A percentile compares a stretch with the other conserved stretches of the same genome.
Evolutionary conservation across 2,797 vertebrate species (phyloP).

Genomic region (Gambusia yucatana): DNA sequence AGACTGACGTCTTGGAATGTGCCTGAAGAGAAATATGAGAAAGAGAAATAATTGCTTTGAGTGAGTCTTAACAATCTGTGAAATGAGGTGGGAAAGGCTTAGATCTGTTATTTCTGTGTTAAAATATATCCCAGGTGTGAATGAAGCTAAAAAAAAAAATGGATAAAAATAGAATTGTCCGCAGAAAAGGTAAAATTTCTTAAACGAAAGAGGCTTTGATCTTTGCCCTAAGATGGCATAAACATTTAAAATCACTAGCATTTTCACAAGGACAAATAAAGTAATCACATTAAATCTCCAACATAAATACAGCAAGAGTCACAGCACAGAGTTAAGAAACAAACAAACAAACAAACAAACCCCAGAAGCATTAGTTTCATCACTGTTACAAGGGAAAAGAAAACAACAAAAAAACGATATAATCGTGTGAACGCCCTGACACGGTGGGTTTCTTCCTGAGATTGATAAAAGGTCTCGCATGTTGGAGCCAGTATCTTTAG

Average conservation of each 20-base stretch:
- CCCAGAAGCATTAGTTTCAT: conserved; percentile 68
- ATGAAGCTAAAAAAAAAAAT: conserved; percentile 30
- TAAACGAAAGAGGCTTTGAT: conserved; percentile 73
- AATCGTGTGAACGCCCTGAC: conserved; percentile 58
- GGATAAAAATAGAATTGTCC: conserved; percentile 35
- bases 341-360: conserved; percentile 24
- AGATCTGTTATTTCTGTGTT: conserved; percentile 52
- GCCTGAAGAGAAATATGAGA: conserved; percentile 63
- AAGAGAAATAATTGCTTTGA: conserved; percentile 20
- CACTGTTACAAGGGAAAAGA: conserved; percentile 48
- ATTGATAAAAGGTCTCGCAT: conserved; percentile 76
- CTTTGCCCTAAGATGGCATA: conserved; percentile 83
- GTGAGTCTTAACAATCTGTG: conserved; percentile 4
- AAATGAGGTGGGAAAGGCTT: background rate
- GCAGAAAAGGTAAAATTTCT: conserved; percentile 54
- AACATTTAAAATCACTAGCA: conserved; percentile 72
- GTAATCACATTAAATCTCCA: conserved; percentile 76
- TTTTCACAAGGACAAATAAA: conserved; percentile 76
- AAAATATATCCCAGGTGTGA: conserved; percentile 42
- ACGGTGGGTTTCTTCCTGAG: conserved; percentile 82
- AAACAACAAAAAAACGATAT: conserved; percentile 30
- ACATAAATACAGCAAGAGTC: conserved; percentile 78
- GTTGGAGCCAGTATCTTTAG: conserved; percentile 70
- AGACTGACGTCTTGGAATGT: conserved; percentile 75
- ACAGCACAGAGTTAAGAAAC: conserved; percentile 75